Evolutionary conservation across 2,797 vertebrate species (phyloP).

Genomic region (Carduelis carduelis): DNA sequence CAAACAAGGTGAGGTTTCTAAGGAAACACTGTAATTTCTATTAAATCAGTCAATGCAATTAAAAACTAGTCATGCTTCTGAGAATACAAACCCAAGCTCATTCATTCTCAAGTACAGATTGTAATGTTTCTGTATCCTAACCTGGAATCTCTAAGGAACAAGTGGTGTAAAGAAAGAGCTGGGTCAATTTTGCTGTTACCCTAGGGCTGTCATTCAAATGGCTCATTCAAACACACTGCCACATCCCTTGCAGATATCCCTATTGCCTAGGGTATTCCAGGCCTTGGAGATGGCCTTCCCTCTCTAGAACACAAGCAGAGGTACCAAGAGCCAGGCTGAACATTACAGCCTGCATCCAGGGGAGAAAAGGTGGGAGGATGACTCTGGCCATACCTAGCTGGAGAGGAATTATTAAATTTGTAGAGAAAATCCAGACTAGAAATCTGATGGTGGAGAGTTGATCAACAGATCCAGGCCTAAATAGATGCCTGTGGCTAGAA

Average conservation of each 20-base stretch:
- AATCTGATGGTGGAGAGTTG: background rate
- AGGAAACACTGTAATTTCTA: background rate
- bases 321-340: background rate
- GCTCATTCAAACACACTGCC: background rate
- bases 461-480: background rate
- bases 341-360: background rate
- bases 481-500: background rate
- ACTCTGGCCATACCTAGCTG: background rate
- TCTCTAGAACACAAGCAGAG: background rate
- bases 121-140: background rate
- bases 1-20: slow-evolving; percentile 28
- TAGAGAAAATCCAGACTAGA: background rate
- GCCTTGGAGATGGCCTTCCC: background rate
- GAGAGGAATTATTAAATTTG: background rate
- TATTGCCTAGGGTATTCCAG: background rate
- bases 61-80: background rate
- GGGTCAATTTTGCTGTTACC: background rate
- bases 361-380: background rate
- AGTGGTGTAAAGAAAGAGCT: background rate
- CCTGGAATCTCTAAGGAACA: background rate
- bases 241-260: background rate
- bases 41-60: background rate
- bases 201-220: background rate
- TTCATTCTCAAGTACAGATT: background rate
- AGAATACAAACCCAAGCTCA: background rate